Conservation (phyloP, 2,888 invertebrate genomes). For the Trachelus iudaicus region DNA sequence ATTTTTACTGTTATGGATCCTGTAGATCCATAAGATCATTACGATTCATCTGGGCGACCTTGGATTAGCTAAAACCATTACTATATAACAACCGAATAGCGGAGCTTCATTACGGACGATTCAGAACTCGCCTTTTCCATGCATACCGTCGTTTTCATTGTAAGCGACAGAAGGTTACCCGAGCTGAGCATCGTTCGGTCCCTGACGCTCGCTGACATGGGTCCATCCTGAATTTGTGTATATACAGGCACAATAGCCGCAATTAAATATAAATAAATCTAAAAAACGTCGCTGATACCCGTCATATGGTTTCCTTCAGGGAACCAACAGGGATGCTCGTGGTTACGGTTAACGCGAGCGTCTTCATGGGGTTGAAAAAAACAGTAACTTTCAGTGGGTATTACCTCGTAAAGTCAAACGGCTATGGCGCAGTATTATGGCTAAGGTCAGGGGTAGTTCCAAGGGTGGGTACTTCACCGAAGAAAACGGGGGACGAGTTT, state of each 20-base stretch:
- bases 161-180: not conserved
- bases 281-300: not conserved
- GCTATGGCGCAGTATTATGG: constrained; percentile 16
- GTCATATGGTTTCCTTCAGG: not conserved
- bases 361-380: not conserved
- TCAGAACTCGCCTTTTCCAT: not conserved
- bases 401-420: constrained; percentile 36
- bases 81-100: not conserved
- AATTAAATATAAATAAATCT: not conserved
- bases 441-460: constrained; percentile 1
- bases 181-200: not conserved
- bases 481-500: constrained; percentile 24
- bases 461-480: not conserved
- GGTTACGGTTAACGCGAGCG: not conserved
- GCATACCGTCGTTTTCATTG: not conserved
- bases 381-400: constrained; percentile 22
- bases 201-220: not conserved
- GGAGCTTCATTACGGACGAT: not conserved
- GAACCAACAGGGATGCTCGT: not conserved
- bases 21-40: not conserved
- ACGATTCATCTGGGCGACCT: not conserved
- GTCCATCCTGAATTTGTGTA: not conserved
- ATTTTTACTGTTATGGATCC: not conserved
- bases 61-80: not conserved
- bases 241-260: not conserved